phyloP scores from a whole-genome alignment of 2,113 vertebrate species.

The Apteryx mantelli region DNA sequence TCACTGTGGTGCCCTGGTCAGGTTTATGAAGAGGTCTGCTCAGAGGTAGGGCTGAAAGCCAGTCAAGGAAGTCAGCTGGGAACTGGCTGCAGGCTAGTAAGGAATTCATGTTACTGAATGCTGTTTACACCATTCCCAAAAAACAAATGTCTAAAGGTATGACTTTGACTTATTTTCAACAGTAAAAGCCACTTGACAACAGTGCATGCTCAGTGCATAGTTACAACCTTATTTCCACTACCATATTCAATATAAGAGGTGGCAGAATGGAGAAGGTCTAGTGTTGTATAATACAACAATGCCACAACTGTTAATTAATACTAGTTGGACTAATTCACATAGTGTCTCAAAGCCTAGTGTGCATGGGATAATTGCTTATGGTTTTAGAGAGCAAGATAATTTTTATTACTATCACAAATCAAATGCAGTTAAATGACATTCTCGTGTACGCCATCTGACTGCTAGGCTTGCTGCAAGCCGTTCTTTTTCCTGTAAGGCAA shows the following conservation, averaged over 20 bases:
- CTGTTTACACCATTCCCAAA: background rate
- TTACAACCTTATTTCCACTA: background rate
- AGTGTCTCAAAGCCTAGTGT: background rate
- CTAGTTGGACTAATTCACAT: background rate
- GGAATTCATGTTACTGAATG: background rate
- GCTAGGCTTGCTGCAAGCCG: background rate
- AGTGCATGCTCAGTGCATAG: background rate
- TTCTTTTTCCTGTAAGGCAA: background rate
- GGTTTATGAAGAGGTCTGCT: background rate
- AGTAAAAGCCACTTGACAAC: background rate
- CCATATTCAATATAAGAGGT: background rate
- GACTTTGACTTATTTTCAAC: background rate
- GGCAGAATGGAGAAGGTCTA: background rate
- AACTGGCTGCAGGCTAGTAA: background rate
- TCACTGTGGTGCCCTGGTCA: background rate
- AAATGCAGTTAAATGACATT: conserved; percentile 7
- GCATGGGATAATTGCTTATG: background rate
- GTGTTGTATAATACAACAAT: background rate
- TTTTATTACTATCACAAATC: background rate
- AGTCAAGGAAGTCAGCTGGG: background rate
- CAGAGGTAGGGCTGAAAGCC: background rate
- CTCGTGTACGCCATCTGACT: background rate
- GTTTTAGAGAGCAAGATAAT: background rate
- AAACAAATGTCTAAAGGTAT: background rate
- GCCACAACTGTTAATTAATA: background rate